Percentiles rank a stretch among this genome's conserved stretches.
These are phyloP conservation scores for Botrylloides violaceus DNA, from an alignment of 23 tunicate genomes.

Conservation along the genomic window DNA sequence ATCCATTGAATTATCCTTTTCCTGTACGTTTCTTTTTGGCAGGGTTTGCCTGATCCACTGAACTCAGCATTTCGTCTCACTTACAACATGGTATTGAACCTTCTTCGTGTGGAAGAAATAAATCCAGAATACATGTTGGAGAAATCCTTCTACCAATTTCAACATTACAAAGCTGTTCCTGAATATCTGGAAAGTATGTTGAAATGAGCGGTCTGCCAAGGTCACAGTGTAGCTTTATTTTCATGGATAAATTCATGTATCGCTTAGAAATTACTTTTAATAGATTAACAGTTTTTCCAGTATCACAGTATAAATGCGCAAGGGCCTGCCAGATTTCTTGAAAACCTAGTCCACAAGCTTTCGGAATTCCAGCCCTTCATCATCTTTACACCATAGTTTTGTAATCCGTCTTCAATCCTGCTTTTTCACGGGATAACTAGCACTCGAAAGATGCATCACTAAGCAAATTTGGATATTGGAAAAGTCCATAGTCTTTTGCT, in stretches of 20 bases:
- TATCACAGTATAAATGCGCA: too few relatives aligned
- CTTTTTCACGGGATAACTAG: too few relatives aligned
- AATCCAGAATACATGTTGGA: conserved; percentile 97
- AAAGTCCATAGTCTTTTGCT: not conserved
- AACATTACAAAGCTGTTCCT: conserved; percentile 91
- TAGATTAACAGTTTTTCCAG: not conserved
- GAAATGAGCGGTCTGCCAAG: not conserved
- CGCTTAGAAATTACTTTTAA: not conserved
- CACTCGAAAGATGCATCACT: too few relatives aligned
- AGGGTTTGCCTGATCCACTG: conserved; percentile 89
- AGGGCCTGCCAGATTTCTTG: too few relatives aligned
- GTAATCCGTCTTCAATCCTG: too few relatives aligned
- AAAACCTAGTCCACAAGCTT: too few relatives aligned
- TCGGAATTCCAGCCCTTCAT: too few relatives aligned
- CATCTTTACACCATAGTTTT: too few relatives aligned
- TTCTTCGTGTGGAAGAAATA: conserved; percentile 90
- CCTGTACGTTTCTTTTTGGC: too few relatives aligned
- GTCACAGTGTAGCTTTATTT: not conserved
- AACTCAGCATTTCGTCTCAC: conserved; percentile 94
- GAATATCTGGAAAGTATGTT: conserved; percentile 61
- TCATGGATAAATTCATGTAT: not conserved
- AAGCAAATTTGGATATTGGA: not conserved
- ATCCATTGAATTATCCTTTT: too few relatives aligned
- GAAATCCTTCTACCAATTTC: conserved; percentile 96
- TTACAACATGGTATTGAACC: conserved; percentile 95